These are phyloP conservation scores for Chlorodrepanis virens DNA, from an alignment of 2,113 vertebrate genomes.

Conservation along the genomic window DNA sequence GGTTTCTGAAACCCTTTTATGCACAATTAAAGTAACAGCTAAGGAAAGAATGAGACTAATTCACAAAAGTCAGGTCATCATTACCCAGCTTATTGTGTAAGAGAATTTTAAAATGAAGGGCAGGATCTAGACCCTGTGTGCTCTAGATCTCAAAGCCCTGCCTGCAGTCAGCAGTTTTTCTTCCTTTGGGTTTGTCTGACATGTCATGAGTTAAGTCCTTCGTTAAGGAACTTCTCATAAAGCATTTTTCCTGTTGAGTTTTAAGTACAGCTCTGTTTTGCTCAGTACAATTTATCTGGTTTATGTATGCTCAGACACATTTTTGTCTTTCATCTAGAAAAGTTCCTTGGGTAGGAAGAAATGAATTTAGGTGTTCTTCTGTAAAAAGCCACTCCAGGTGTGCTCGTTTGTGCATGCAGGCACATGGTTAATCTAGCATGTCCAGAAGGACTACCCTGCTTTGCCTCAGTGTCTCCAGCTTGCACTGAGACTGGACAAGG, in stretches of 20 bases:
- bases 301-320: background rate
- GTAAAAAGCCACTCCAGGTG: rapidly evolving
- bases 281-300: background rate
- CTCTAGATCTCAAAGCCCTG: background rate
- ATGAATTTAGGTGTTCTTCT: background rate
- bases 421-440: background rate
- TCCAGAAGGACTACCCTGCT: background rate
- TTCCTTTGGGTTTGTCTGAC: background rate
- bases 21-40: background rate
- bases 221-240: background rate
- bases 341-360: background rate
- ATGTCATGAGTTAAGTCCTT: background rate
- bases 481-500: background rate
- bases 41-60: background rate
- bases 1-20: background rate
- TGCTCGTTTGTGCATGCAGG: background rate
- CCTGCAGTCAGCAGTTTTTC: background rate
- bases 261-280: background rate
- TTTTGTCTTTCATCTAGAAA: background rate
- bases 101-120: background rate
- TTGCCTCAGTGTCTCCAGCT: background rate
- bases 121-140: background rate
- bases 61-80: background rate
- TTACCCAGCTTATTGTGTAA: background rate
- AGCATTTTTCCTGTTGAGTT: background rate